Base-by-base conservation (phyloP, 2,797 vertebrate genomes). In the Poecilia wingei region DNA sequence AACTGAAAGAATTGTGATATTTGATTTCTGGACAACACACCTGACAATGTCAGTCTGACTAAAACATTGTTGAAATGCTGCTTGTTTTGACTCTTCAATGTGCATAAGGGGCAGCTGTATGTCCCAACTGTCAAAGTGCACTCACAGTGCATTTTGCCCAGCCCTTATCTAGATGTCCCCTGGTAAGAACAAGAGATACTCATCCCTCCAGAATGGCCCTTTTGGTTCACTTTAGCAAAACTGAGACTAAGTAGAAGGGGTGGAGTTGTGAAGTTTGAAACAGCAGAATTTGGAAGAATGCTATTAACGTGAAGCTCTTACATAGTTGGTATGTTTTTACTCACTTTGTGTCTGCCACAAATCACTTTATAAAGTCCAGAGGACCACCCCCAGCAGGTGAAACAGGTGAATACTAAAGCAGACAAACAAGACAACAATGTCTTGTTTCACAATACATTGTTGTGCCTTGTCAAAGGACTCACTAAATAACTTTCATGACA, bases 11-110 rank as follows among this genome's bases (percentile, higher is more conserved):
- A 57, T 66, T 66, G 33, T 66, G 33, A 41, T 41, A 12, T 68
- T 68, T 68, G 9, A 39, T 41, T 41, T 41, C 64, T 68, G 64
- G 64, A 68, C 33, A 68, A 68, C 36, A 68, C 64, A 68, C 22
- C 64, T 68, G 9, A 41, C 18, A 68, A 41, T 68, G 36, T 68
- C 64, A 68, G 31, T 64, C 61, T 64, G 31, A 64, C 33, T 20
- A 64, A 36, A 36, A 68, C 61, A 66, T 22, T 66, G 59, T 64
- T 61, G 14, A 66, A 66, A 66, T 39, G 7, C 7, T 36, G 28
- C 31, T 41, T 12, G 36, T 68, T 41, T 22, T 68, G 20, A 68
- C 64, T 39, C 9, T 41, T 68, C 64, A 68, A 13, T 68, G 6
- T 36, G 13, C 59, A 39, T 22, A 22, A 39, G 8, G 18, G 14